Evolutionary conservation across 2,797 vertebrate genomes (phyloP).

Genomic region (Alcedo quadribrachys): DNA sequence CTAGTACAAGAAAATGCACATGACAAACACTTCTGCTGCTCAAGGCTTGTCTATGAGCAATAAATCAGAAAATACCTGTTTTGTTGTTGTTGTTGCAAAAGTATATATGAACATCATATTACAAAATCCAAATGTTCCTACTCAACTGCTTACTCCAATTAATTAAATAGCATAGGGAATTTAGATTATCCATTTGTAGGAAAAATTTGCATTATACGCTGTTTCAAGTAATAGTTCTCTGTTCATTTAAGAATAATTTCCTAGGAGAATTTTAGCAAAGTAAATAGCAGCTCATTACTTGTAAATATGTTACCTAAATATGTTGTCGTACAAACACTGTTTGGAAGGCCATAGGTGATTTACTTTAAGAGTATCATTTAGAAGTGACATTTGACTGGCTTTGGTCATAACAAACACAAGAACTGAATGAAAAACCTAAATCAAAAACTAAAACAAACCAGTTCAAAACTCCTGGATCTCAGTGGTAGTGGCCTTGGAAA

Average conservation of each 20-base stretch:
- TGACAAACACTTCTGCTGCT: neutral
- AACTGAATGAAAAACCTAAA: neutral
- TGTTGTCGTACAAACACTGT: neutral
- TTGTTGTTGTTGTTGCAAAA: neutral
- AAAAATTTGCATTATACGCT: neutral
- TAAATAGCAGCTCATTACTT: neutral
- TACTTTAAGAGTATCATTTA: neutral
- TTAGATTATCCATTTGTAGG: neutral
- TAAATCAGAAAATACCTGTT: neutral
- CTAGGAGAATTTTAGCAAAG: neutral
- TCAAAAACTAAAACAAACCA: neutral
- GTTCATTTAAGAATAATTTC: neutral
- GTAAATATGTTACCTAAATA: neutral
- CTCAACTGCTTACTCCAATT: neutral
- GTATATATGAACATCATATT: neutral
- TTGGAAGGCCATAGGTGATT: neutral
- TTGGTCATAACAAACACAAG: neutral
- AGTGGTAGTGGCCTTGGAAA: too few relatives aligned
- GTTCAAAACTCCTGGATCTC: neutral
- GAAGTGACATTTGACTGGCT: neutral
- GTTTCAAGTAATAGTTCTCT: neutral
- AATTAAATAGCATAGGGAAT: neutral
- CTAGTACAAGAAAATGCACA: neutral
- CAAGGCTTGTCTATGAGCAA: neutral
- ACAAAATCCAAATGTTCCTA: neutral